These are phyloP conservation scores for Phrynocephalus vlangalii DNA, from an alignment of 2,797 vertebrate species.

Conservation along the genomic window DNA sequence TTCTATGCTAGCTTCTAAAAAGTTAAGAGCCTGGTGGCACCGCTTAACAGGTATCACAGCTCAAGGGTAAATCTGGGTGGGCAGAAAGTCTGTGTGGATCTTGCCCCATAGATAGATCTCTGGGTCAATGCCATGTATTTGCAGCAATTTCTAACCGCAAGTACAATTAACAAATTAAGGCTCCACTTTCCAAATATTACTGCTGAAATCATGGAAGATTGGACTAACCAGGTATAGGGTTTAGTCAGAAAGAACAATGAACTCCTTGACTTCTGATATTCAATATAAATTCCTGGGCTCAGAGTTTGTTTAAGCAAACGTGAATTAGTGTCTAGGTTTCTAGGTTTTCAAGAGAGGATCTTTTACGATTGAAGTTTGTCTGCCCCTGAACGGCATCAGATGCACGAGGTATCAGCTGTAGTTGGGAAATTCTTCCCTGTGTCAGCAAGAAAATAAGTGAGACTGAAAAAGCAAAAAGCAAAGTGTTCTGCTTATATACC, in stretches of 20 bases:
- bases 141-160: neutral
- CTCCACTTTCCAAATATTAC: neutral
- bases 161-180: neutral
- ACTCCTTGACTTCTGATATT: too few species aligned
- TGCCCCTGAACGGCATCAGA: neutral
- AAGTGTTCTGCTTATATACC: too few species aligned
- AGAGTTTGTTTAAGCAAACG: neutral
- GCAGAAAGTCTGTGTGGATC: neutral
- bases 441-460: too few species aligned
- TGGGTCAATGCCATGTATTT: neutral
- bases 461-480: too few species aligned
- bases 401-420: neutral
- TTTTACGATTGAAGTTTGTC: neutral
- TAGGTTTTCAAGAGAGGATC: neutral
- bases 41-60: too few species aligned
- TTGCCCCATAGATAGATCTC: neutral
- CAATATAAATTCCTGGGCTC: neutral
- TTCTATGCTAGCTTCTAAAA: too few species aligned
- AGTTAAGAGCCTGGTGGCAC: too few species aligned
- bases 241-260: neutral
- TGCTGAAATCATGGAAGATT: neutral
- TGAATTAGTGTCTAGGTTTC: neutral
- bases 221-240: neutral
- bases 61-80: neutral
- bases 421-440: too few species aligned